These are phyloP conservation scores for Altica lythri DNA, from an alignment of 2,888 invertebrate genomes.

Conservation along the genomic window DNA sequence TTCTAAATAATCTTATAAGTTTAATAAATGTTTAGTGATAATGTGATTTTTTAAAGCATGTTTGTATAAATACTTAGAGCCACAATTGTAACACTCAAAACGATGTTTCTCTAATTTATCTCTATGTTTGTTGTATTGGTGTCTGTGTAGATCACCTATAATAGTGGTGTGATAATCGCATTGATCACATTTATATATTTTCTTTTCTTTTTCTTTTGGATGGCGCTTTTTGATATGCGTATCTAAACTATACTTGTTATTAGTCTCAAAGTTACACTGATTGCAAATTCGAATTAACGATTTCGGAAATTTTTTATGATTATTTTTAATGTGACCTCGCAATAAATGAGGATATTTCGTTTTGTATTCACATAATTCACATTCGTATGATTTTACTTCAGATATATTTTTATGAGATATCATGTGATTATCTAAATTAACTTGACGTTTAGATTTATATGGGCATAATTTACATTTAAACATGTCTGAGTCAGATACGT, in stretches of 20 bases:
- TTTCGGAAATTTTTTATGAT: background rate
- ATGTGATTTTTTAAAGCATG: background rate
- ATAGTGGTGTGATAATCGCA: background rate
- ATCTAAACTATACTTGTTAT: constrained; percentile 15
- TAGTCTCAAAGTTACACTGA: constrained; percentile 5
- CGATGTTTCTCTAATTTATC: background rate
- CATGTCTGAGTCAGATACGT: background rate
- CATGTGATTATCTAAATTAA: constrained; percentile 5
- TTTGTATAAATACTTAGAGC: background rate
- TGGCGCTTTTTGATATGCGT: constrained; percentile 6
- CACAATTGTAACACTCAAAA: background rate
- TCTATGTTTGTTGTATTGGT: background rate
- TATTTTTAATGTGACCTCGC: constrained; percentile 11
- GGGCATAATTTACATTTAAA: constrained; percentile 11
- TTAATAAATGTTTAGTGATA: background rate
- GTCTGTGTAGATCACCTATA: background rate
- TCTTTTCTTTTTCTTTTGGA: background rate
- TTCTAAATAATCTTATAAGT: too few species aligned
- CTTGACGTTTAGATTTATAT: constrained; percentile 6
- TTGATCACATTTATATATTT: background rate
- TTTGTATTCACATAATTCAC: constrained; percentile 16
- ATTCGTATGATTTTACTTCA: constrained; percentile 5
- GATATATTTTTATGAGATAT: constrained; percentile 4
- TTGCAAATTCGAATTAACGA: constrained; percentile 1
- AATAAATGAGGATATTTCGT: constrained; percentile 16